Conservation (phyloP, 2,113 vertebrate species). For the Ameiurus melas region DNA sequence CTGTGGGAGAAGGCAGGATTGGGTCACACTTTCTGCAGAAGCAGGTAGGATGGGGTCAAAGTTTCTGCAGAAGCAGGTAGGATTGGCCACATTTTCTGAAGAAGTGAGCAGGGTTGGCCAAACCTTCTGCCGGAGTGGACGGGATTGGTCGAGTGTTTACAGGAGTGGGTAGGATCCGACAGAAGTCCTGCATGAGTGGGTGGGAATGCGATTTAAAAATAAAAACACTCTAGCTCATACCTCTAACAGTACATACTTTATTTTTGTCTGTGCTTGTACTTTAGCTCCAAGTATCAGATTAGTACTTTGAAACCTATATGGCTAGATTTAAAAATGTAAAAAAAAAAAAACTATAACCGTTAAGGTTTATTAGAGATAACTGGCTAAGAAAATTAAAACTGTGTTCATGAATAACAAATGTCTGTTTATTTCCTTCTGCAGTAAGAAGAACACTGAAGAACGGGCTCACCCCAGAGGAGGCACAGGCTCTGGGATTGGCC, state of each 20-base stretch:
- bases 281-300: neutral
- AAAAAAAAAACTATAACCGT: no score
- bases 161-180: neutral
- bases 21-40: neutral
- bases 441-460: constrained; percentile 95
- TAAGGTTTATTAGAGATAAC: neutral
- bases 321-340: neutral
- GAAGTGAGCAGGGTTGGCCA: neutral
- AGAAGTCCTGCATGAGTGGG: neutral
- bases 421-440: constrained; percentile 57
- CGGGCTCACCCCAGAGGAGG: constrained; percentile 91
- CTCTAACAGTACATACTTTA: neutral
- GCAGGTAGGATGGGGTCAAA: neutral
- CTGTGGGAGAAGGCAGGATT: no score
- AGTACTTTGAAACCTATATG: neutral
- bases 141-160: neutral
- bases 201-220: neutral
- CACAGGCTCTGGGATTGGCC: constrained; percentile 88
- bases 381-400: neutral
- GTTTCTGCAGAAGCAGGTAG: neutral
- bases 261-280: neutral
- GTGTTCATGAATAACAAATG: neutral
- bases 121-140: no score
- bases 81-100: neutral
- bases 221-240: neutral